Conservation (phyloP, 2,888 invertebrate genomes). For the Eremobia ochroleuca region DNA sequence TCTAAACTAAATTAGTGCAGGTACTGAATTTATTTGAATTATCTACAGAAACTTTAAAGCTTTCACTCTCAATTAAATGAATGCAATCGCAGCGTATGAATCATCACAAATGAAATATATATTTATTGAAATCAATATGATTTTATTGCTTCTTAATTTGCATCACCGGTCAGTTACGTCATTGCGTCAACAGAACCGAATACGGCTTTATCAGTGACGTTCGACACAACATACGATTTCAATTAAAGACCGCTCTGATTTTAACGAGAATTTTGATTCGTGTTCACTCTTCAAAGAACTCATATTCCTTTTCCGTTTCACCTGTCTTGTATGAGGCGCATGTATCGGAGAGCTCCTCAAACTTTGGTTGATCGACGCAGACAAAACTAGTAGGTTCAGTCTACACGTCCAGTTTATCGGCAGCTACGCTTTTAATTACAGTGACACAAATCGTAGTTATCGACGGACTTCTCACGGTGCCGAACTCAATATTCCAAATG, state of each 20-base stretch:
- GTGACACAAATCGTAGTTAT: slow-evolving; percentile 91
- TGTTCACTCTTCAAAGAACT: slow-evolving; percentile 80
- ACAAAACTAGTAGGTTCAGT: slow-evolving; percentile 86
- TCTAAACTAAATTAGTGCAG: not conserved
- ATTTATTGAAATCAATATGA: slow-evolving; percentile 44
- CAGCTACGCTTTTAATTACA: slow-evolving; percentile 91
- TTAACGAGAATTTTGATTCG: slow-evolving; percentile 84
- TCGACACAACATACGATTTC: slow-evolving; percentile 90
- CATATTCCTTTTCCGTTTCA: slow-evolving; percentile 68
- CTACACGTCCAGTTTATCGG: slow-evolving; percentile 87
- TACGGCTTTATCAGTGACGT: slow-evolving; percentile 83
- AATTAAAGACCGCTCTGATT: slow-evolving; percentile 88
- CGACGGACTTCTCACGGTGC: slow-evolving; percentile 90
- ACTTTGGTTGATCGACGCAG: slow-evolving; percentile 83
- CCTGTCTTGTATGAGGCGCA: slow-evolving; percentile 59
- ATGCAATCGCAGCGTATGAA: slow-evolving; percentile 19
- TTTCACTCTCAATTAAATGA: slow-evolving; percentile 38
- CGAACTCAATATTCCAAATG: slow-evolving; percentile 88
- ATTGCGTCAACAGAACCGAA: slow-evolving; percentile 77
- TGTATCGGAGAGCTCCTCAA: slow-evolving; percentile 74
- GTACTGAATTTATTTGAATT: slow-evolving; percentile 7
- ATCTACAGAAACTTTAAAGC: not conserved
- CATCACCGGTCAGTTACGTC: slow-evolving; percentile 73
- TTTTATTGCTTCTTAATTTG: slow-evolving; percentile 77
- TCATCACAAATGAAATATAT: slow-evolving; percentile 43